Evolutionary conservation across 2,797 vertebrate genomes (phyloP).

Genomic region (Yasuhikotakia modesta): DNA sequence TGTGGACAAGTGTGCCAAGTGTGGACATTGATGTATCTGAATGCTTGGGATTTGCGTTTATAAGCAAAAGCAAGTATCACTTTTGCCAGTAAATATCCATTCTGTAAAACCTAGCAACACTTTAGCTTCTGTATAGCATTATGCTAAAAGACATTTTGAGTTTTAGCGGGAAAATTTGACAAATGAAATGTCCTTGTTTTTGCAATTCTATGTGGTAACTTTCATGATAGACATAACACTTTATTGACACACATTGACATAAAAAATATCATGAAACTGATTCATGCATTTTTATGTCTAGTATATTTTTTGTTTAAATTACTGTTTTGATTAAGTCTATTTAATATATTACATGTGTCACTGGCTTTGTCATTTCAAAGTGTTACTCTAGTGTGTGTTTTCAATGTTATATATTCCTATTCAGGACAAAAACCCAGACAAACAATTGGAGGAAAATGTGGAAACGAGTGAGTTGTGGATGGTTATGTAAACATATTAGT

Average conservation of each 20-base stretch:
- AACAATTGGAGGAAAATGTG: constrained; percentile 28
- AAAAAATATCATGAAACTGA: not conserved
- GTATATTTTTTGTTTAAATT: not conserved
- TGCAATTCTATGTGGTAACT: not conserved
- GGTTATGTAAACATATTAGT: constrained; percentile 71
- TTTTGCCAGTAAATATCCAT: not conserved
- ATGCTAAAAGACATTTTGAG: not conserved
- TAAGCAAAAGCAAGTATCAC: not conserved
- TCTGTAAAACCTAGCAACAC: not conserved
- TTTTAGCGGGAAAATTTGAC: not conserved
- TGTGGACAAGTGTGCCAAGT: too few species aligned
- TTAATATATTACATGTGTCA: constrained; percentile 14
- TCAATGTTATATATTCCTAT: not conserved
- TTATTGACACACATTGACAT: too few species aligned
- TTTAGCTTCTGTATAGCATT: not conserved
- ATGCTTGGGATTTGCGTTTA: not conserved
- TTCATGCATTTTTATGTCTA: not conserved
- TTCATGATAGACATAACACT: not conserved
- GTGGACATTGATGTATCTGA: too few species aligned
- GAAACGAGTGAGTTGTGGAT: constrained; percentile 61
- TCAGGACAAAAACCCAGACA: not conserved
- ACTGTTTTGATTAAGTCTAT: not conserved
- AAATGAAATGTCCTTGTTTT: not conserved
- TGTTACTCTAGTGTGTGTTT: not conserved
- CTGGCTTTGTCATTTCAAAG: not conserved